Evolutionary conservation across 2,888 invertebrate species (phyloP).

Genomic region (Hypomecis atomaria): DNA sequence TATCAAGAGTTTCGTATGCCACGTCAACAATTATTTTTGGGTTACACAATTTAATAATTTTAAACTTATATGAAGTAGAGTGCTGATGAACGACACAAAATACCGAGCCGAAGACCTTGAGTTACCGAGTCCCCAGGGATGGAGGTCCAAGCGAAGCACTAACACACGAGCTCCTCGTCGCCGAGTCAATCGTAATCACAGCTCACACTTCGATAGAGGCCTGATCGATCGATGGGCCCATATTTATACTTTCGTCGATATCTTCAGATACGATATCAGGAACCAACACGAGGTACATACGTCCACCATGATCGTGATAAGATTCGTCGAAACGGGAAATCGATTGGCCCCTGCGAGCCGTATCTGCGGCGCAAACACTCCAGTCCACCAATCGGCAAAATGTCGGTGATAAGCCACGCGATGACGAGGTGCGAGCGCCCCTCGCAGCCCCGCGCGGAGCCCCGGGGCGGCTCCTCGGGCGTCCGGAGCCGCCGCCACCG

Average conservation of each 20-base stretch:
- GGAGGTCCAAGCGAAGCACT: slow-evolving; percentile 48
- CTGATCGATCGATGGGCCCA: slow-evolving; percentile 83
- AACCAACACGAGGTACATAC: slow-evolving; percentile 75
- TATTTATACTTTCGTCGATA: slow-evolving; percentile 84
- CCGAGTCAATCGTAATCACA: slow-evolving; percentile 70
- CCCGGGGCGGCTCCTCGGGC: slow-evolving; percentile 47
- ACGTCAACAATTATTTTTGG: slow-evolving; percentile 24
- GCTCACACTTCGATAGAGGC: slow-evolving; percentile 79
- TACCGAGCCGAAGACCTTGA: slow-evolving; percentile 8
- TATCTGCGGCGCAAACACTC: slow-evolving; percentile 81
- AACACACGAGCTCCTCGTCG: slow-evolving; percentile 52
- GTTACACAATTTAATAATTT: background rate
- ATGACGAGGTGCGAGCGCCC: slow-evolving; percentile 40
- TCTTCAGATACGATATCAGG: slow-evolving; percentile 81
- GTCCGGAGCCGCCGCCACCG: slow-evolving; percentile 62
- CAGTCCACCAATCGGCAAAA: slow-evolving; percentile 76
- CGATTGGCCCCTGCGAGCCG: slow-evolving; percentile 75
- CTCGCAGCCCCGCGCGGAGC: slow-evolving; percentile 40
- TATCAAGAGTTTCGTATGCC: slow-evolving; percentile 4
- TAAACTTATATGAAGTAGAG: background rate
- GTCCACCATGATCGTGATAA: slow-evolving; percentile 82
- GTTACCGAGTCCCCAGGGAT: slow-evolving; percentile 42
- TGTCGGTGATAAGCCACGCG: slow-evolving; percentile 66
- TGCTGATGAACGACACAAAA: slow-evolving; percentile 25
- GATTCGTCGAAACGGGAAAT: slow-evolving; percentile 74